Conservation (phyloP, 1,140 invertebrate species). For the Fopius arisanus region DNA sequence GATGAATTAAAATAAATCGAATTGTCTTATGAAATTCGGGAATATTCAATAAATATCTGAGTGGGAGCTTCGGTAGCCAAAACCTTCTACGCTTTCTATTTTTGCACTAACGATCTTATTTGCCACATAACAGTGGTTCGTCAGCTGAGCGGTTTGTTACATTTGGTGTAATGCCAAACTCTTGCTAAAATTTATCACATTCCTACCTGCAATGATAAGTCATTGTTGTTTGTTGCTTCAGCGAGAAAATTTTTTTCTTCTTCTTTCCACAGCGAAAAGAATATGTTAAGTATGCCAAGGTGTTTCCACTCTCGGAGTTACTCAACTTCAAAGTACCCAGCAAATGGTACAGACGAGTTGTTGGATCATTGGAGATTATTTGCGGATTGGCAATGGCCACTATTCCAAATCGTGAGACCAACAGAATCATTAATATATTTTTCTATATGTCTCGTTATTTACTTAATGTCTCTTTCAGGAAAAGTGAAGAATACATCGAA, state of each 20-base stretch:
- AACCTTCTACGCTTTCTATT: constrained; percentile 8
- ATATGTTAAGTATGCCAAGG: constrained; percentile 96
- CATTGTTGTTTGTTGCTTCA: background rate
- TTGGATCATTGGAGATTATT: constrained; percentile 88
- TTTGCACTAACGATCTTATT: background rate
- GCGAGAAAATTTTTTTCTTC: constrained; percentile 26
- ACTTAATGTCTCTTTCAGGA: constrained; percentile 68
- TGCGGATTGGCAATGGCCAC: constrained; percentile 88
- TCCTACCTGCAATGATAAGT: background rate
- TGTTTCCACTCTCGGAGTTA: constrained; percentile 86
- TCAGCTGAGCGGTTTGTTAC: background rate
- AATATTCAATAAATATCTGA: background rate
- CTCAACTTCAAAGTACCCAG: constrained; percentile 89
- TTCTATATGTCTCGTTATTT: background rate
- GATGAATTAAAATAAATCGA: background rate
- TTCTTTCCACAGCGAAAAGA: constrained; percentile 95
- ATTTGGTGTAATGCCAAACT: background rate
- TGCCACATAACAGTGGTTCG: constrained; percentile 3
- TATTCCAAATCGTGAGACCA: constrained; percentile 84
- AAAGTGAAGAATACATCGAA: constrained; percentile 90
- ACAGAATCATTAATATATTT: constrained; percentile 23
- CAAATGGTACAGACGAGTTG: constrained; percentile 89
- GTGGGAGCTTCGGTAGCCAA: background rate
- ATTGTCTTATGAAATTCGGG: background rate
- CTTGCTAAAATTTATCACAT: background rate